Evolutionary conservation across 1,140 invertebrate genomes (phyloP).

Genomic region (Mesaphorura yosii): DNA sequence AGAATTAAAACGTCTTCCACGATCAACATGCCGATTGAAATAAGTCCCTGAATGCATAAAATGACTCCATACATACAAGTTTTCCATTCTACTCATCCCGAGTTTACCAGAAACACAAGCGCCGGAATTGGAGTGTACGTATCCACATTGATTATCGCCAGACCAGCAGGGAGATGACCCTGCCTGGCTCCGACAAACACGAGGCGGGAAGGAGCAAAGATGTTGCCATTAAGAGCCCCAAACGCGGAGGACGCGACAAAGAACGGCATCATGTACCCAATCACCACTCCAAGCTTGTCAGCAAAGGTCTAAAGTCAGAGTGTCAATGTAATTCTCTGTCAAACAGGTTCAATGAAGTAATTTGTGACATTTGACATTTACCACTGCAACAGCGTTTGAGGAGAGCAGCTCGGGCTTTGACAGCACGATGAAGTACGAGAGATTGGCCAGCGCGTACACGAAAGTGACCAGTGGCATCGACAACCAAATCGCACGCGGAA

Average conservation of each 20-base stretch:
- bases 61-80: not conserved
- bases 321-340: not conserved
- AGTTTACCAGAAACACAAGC: conserved; percentile 64
- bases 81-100: not conserved
- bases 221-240: conserved; percentile 74
- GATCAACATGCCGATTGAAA: conserved; percentile 45
- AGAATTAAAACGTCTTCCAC: conserved; percentile 65
- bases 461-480: conserved; percentile 79
- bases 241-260: conserved; percentile 68
- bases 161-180: conserved; percentile 70
- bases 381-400: conserved; percentile 87
- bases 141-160: conserved; percentile 72
- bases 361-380: conserved; percentile 39
- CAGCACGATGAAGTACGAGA: conserved; percentile 86
- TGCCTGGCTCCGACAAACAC: conserved; percentile 84
- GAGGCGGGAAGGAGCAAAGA: conserved; percentile 71
- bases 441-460: conserved; percentile 84
- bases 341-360: conserved; percentile 1
- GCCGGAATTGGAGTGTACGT: conserved; percentile 73
- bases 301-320: conserved; percentile 48
- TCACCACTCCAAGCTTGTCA: conserved; percentile 54
- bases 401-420: conserved; percentile 65
- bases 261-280: conserved; percentile 66
- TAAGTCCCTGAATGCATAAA: conserved; percentile 38
- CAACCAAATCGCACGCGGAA: conserved; percentile 87